These are phyloP conservation scores for Trachymyrmex septentrionalis DNA, from an alignment of 1,140 invertebrate species.

Conservation along the genomic window DNA sequence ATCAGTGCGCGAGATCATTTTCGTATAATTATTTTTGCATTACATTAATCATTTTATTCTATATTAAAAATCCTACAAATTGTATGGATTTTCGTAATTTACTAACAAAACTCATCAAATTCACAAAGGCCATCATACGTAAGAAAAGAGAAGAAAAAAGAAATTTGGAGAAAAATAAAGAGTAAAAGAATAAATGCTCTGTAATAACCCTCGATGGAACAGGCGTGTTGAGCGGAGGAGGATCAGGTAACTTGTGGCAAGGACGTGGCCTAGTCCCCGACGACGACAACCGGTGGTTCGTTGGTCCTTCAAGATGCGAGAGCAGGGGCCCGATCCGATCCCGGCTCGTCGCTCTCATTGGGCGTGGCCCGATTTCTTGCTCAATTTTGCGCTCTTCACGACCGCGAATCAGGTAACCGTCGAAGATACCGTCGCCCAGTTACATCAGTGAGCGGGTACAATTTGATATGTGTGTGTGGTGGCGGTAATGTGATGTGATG, in stretches of 20 bases:
- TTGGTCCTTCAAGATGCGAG: conserved; percentile 48
- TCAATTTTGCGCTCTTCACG: conserved; percentile 70
- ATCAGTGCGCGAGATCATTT: conserved; percentile 5
- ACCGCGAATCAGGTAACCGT: conserved; percentile 72
- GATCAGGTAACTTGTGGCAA: conserved; percentile 72
- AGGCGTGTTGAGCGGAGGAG: neutral
- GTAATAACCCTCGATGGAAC: conserved; percentile 1
- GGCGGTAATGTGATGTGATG: neutral
- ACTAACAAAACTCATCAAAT: neutral
- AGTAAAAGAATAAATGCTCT: neutral
- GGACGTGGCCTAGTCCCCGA: conserved; percentile 73
- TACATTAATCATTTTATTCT: neutral
- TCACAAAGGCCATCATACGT: neutral
- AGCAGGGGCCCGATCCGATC: conserved; percentile 16
- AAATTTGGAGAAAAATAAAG: neutral
- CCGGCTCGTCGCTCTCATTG: conserved; percentile 65
- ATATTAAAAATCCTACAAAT: neutral
- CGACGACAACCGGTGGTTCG: conserved; percentile 37
- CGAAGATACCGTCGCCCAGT: conserved; percentile 74
- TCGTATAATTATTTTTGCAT: neutral
- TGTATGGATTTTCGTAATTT: neutral
- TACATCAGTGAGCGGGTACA: conserved; percentile 67
- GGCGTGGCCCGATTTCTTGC: conserved; percentile 77
- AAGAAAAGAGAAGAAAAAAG: neutral
- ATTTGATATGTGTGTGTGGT: conserved; percentile 4